Base-by-base conservation (phyloP, 2,888 invertebrate species). In the Macroteleia sp. region DNA sequence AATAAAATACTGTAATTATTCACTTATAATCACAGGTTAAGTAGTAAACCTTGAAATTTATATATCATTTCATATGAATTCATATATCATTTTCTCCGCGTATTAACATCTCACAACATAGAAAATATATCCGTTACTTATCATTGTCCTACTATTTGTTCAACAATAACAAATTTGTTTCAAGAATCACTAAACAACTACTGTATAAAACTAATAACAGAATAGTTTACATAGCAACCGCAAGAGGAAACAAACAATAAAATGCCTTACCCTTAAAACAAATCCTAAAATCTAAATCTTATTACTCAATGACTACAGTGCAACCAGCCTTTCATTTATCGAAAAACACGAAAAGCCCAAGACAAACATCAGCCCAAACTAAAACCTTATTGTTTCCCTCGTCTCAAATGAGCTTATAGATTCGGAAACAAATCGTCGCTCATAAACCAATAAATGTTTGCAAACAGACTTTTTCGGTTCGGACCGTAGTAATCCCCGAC, bases 391-490 rank as follows among this genome's bases (percentile, higher is more conserved):
- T 70, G 52, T 71, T 46, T 30, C 6, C 32, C 20, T 9, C 14
- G 14, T 12, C n/a, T 48, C 62, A 56, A 71, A 64, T 16, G 41
- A 64, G 57, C 56, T 50, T 57, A 73, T 44, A 62, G 34, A 59
- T 61, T 44, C 10, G 30, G 4, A 46, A 67, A 59, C 70, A 62
- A 39, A 64, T 62, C 39, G 56, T 20, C 56, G 57, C 62, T 74
- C 74, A 66, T 74, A 74, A 74, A 74, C 74, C 74, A 66, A 74
- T 74, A 66, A 74, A 74, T 59, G 66, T 64, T 66, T 66, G 57
- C 59, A 59, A 66, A 59, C 59, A 44, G 50, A 44, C 42, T 41
- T 25, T 42, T 50, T 30, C 52, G 16, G 70, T 70, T 10, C 44
- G 20, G 3, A 14, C 41, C 1, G 12, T n/a, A 3, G 22, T 73